Conservation (phyloP, 1,140 invertebrate genomes). For the Pseudomyrmex flavicornis region DNA sequence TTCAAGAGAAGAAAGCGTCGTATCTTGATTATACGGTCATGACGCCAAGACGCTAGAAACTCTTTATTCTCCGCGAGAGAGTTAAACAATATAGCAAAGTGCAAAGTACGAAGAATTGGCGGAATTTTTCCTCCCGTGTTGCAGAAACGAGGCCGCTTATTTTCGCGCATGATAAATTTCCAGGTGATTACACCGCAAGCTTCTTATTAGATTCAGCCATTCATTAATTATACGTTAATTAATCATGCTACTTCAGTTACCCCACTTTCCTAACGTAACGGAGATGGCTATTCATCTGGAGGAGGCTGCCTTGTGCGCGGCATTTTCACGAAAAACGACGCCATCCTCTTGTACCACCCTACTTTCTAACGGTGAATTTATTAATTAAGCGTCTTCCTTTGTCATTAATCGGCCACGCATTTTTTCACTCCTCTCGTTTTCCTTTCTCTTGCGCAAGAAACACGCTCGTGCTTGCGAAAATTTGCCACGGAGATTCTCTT, state of each 20-base stretch:
- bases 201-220: constrained; percentile 75
- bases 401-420: constrained; percentile 39
- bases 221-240: constrained; percentile 77
- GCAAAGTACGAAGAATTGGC: constrained; percentile 56
- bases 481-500: constrained; percentile 19
- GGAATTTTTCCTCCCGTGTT: constrained; percentile 56
- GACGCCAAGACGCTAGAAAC: constrained; percentile 34
- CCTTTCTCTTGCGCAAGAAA: background rate
- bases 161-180: constrained; percentile 76
- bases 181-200: constrained; percentile 76
- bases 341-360: constrained; percentile 35
- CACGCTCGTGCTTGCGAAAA: background rate
- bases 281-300: constrained; percentile 71
- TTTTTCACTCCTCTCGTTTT: background rate
- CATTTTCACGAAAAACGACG: constrained; percentile 71
- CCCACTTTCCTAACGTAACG: constrained; percentile 71
- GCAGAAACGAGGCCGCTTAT: constrained; percentile 59
- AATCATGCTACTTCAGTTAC: constrained; percentile 75
- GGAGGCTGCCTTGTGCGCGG: constrained; percentile 62
- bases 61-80: constrained; percentile 49
- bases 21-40: constrained; percentile 59
- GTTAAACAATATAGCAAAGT: constrained; percentile 61
- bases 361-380: constrained; percentile 62
- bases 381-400: constrained; percentile 66
- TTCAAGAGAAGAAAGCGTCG: constrained; percentile 36